phyloP scores from a whole-genome alignment of 2,113 vertebrate genomes.

The Entomyzon cyanotis region DNA sequence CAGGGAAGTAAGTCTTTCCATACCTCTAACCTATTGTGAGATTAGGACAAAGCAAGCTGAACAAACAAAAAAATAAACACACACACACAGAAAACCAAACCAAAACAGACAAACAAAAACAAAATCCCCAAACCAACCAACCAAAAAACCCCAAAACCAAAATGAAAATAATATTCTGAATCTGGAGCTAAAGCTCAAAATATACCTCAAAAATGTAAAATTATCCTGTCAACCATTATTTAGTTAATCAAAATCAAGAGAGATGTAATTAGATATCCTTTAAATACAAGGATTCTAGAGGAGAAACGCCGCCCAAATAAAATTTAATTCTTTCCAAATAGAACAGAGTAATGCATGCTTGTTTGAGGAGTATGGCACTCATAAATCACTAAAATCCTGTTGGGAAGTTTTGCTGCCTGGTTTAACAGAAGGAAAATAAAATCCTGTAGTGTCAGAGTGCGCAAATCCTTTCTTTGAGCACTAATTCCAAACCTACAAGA shows the following conservation, averaged over 20 bases:
- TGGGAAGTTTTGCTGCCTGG: neutral
- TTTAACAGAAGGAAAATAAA: neutral
- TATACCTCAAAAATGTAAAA: neutral
- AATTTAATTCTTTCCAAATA: neutral
- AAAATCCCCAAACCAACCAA: too few species aligned
- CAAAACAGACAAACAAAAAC: too few species aligned
- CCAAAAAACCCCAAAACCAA: neutral
- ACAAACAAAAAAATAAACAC: neutral
- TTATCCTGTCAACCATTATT: neutral
- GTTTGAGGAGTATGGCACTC: neutral
- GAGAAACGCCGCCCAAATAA: neutral
- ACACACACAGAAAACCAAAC: too few species aligned
- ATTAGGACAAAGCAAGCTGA: too few species aligned
- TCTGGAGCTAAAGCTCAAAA: neutral
- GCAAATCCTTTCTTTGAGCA: neutral
- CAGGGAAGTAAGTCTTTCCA: neutral
- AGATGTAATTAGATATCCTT: neutral
- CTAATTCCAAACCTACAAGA: neutral
- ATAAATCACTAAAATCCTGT: neutral
- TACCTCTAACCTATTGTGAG: neutral
- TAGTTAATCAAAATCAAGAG: neutral
- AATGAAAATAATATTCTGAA: neutral
- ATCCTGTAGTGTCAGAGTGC: neutral
- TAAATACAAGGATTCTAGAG: neutral
- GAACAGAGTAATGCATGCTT: neutral